Percentiles rank a stretch among this genome's conserved stretches.
Evolutionary conservation across 2,888 invertebrate genomes (phyloP).

Genomic region (Cyaniris semiargus): DNA sequence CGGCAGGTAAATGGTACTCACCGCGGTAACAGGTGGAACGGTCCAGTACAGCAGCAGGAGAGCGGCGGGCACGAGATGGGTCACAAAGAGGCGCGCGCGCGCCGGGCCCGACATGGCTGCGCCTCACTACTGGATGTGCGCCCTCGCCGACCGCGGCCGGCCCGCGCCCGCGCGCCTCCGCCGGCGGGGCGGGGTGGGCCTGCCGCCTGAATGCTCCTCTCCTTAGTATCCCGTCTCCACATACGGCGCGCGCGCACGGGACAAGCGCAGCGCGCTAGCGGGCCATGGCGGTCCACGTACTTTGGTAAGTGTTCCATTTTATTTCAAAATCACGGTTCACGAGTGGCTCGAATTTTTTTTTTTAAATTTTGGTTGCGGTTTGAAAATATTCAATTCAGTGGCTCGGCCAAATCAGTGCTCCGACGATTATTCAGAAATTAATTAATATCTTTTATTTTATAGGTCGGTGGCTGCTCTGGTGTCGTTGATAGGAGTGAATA

Average conservation of each 20-base stretch:
- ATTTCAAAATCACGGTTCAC: neutral
- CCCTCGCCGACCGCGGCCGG: slow-evolving; percentile 54
- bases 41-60: slow-evolving; percentile 60
- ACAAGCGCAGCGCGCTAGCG: slow-evolving; percentile 73
- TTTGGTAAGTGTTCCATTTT: slow-evolving; percentile 59
- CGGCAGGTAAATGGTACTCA: slow-evolving; percentile 53
- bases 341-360: slow-evolving; percentile 1
- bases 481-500: slow-evolving; percentile 60
- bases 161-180: slow-evolving; percentile 49
- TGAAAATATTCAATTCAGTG: neutral
- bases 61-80: slow-evolving; percentile 61
- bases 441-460: slow-evolving; percentile 37
- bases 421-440: neutral
- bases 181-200: slow-evolving; percentile 61
- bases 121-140: slow-evolving; percentile 74
- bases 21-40: slow-evolving; percentile 59
- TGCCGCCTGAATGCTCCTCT: slow-evolving; percentile 66
- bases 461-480: slow-evolving; percentile 72
- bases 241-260: slow-evolving; percentile 79
- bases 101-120: slow-evolving; percentile 79
- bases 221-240: slow-evolving; percentile 75
- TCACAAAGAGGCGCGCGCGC: slow-evolving; percentile 70
- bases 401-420: neutral
- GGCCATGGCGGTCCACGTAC: slow-evolving; percentile 76
- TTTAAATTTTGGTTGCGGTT: neutral